Evolutionary conservation across 2,797 vertebrate genomes (phyloP).

Genomic region (Centropyge bicolor): DNA sequence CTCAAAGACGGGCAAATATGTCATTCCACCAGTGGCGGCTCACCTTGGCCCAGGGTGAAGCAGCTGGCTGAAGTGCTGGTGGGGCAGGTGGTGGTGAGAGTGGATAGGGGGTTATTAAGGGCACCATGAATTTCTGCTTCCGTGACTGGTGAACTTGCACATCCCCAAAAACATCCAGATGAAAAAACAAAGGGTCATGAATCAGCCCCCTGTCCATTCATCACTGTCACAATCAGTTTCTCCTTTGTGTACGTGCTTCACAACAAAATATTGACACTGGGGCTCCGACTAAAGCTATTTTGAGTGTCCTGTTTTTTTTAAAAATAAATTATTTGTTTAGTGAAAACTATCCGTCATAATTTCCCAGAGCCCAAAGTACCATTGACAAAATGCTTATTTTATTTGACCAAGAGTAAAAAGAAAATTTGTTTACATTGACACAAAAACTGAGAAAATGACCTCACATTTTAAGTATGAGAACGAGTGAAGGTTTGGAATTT

Average conservation of each 20-base stretch:
- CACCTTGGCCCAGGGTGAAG: constrained; percentile 74
- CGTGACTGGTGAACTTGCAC: constrained; percentile 52
- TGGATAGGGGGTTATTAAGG: not conserved
- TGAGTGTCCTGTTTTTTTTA: not conserved
- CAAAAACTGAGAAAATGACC: not conserved
- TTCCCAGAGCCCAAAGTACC: not conserved
- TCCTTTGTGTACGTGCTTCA: constrained; percentile 3
- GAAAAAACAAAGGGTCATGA: constrained; percentile 48
- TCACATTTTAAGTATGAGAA: not conserved
- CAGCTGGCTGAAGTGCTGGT: constrained; percentile 53
- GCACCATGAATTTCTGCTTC: constrained; percentile 34
- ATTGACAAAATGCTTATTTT: too few relatives aligned
- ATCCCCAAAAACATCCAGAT: constrained; percentile 49
- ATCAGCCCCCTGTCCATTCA: constrained; percentile 43
- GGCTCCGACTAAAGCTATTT: not conserved
- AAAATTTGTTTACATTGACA: not conserved
- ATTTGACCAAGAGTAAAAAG: not conserved
- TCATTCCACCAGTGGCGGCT: constrained; percentile 62
- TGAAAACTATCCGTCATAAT: not conserved
- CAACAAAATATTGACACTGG: not conserved
- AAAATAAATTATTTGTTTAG: not conserved
- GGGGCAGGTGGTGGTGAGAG: constrained; percentile 13
- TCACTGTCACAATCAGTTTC: constrained; percentile 47
- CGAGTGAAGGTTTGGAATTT: not conserved
- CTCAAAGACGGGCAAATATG: constrained; percentile 64